Evolutionary conservation across 1,140 invertebrate species (phyloP).

Genomic region (Drosophila dunni): DNA sequence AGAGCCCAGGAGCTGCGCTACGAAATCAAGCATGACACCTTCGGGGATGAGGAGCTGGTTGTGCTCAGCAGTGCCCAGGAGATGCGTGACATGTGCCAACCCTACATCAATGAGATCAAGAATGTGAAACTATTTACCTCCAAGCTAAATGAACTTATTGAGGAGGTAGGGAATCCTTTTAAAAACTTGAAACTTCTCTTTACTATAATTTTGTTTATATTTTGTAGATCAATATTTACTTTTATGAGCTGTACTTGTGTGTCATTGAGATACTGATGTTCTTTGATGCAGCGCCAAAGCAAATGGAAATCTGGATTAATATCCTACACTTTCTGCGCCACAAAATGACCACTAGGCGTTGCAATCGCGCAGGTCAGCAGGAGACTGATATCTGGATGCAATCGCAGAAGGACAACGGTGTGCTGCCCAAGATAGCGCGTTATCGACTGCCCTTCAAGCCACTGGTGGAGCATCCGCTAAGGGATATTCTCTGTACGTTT

Average conservation of each 20-base stretch:
- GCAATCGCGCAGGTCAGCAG: constrained; percentile 68
- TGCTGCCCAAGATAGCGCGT: constrained; percentile 78
- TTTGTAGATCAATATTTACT: constrained; percentile 83
- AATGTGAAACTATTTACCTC: constrained; percentile 67
- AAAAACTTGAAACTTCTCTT: no score
- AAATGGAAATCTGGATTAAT: constrained; percentile 77
- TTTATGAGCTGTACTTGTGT: constrained; percentile 82
- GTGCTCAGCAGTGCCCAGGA: constrained; percentile 67
- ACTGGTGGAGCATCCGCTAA: constrained; percentile 73
- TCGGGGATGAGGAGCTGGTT: constrained; percentile 78
- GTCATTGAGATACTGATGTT: constrained; percentile 76
- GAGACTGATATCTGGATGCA: constrained; percentile 82
- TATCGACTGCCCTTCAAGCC: constrained; percentile 79
- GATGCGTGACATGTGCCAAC: constrained; percentile 74
- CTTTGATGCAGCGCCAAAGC: constrained; percentile 69
- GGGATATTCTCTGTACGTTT: constrained; percentile 72
- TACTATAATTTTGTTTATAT: no score
- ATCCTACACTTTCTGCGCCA: constrained; percentile 80
- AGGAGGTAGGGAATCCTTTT: constrained; percentile 48
- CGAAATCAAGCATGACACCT: constrained; percentile 71
- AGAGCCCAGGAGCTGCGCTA: constrained; percentile 72
- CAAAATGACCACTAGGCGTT: constrained; percentile 73
- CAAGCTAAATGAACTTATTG: constrained; percentile 69
- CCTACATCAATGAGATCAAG: constrained; percentile 76
- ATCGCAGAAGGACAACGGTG: constrained; percentile 69